These are phyloP conservation scores for Acanthiza pusilla DNA, from an alignment of 2,797 vertebrate genomes.

Conservation along the genomic window DNA sequence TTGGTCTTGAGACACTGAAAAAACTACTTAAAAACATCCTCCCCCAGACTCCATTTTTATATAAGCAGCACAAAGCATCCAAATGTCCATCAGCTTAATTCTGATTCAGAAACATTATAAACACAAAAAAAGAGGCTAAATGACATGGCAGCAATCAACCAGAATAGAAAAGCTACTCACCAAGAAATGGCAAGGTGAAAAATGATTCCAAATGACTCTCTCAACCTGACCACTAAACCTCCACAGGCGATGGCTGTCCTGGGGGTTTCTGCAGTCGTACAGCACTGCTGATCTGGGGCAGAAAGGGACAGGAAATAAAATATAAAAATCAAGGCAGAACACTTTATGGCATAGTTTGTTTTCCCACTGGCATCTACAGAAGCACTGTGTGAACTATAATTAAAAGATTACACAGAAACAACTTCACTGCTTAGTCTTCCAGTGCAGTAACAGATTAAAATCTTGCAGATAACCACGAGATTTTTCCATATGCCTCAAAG, in stretches of 20 bases:
- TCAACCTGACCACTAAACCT: constrained; percentile 95
- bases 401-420: not conserved
- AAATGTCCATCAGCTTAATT: not conserved
- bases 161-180: constrained; percentile 67
- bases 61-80: not conserved
- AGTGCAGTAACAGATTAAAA: not conserved
- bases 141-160: not conserved
- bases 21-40: not conserved
- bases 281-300: constrained; percentile 82
- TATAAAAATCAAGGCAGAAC: not conserved
- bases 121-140: not conserved
- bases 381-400: not conserved
- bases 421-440: not conserved
- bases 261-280: constrained; percentile 92
- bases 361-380: not conserved
- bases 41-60: not conserved
- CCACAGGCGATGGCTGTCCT: constrained; percentile 85
- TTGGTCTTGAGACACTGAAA: not conserved
- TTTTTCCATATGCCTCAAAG: not conserved
- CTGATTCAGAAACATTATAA: not conserved
- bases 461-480: not conserved
- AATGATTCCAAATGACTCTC: constrained; percentile 91
- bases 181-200: constrained; percentile 92
- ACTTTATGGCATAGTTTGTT: not conserved
- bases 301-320: not conserved